These are phyloP conservation scores for Deilephila elpenor DNA, from an alignment of 2,888 invertebrate genomes.

Conservation along the genomic window DNA sequence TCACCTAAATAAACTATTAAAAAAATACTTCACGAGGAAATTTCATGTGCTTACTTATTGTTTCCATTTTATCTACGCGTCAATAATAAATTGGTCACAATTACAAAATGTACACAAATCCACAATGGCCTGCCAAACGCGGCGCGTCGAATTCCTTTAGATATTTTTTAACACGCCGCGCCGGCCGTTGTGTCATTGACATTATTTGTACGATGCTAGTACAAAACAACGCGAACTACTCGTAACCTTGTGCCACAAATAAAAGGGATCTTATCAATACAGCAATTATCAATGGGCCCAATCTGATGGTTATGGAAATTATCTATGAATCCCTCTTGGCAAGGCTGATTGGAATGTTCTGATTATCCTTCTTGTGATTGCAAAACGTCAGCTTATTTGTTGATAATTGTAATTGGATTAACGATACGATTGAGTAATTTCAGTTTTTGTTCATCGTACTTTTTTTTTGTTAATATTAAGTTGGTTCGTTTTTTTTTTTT, in stretches of 20 bases:
- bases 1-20: neutral
- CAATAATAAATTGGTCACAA: neutral
- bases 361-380: slow-evolving; percentile 36
- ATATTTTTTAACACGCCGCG: slow-evolving; percentile 30
- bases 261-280: slow-evolving; percentile 63
- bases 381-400: slow-evolving; percentile 34
- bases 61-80: neutral
- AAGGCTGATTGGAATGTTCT: slow-evolving; percentile 28
- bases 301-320: slow-evolving; percentile 24
- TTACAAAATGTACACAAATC: slow-evolving; percentile 24
- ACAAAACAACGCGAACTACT: slow-evolving; percentile 56
- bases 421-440: neutral
- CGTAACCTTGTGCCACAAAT: slow-evolving; percentile 66
- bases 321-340: slow-evolving; percentile 20
- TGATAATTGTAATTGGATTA: slow-evolving; percentile 9
- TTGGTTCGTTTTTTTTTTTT: no score
- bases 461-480: neutral
- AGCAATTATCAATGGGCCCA: slow-evolving; percentile 7
- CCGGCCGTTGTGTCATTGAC: slow-evolving; percentile 59
- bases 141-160: neutral
- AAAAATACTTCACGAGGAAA: neutral
- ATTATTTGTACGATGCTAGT: slow-evolving; percentile 58
- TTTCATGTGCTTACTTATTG: neutral
- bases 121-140: slow-evolving; percentile 28
- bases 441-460: neutral